Base-by-base conservation (phyloP, 1,140 invertebrate species). In the Melipona quadrifasciata region DNA sequence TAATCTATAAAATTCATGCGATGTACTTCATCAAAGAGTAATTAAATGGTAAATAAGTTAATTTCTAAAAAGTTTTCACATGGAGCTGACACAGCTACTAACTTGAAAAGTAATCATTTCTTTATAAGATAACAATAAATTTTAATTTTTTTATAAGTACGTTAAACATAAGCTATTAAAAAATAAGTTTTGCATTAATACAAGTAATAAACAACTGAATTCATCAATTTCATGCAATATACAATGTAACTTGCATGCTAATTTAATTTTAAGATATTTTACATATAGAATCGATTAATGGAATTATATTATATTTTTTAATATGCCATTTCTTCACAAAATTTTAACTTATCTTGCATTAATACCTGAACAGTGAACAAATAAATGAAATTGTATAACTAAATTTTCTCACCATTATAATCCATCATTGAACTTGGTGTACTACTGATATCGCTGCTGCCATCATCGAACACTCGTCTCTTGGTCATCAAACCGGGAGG, bases 371-470 rank as follows among this genome's bases (percentile, higher is more conserved):
- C 39, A 47, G 0, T 47, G 39, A 6, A 47, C 39, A 47, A 31
- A 65, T 10, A 3, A 24, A 14, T 39, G 31, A 17, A 58, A 12
- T 39, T 24, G 10, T 21, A 3, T 19, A 12, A 39, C 16, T 24
- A 16, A 27, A 21, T 64, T 64, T 47, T 24, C 61, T 84, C 90
- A 98, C 97, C 97, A 93, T 96, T 97, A 94, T 98, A 98, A 94
- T 98, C 97, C 96, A 98, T 97, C 95, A 97, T 97, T 86, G 96
- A 97, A 95, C 96, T 97, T 89, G 97, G 96, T 73, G 96, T 97
- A 92, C 97, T 97, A 87, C 97, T 97, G 89, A 97, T 97, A 95
- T 98, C 98, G 94, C 97, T 98, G 91, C 97, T 97, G 74, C 96
- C 96, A 94, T 98, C 98, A 94, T 98, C 98, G 93, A 97, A 97